These are phyloP conservation scores for Hedychridium roseum DNA, from an alignment of 2,888 invertebrate species.

Conservation along the genomic window DNA sequence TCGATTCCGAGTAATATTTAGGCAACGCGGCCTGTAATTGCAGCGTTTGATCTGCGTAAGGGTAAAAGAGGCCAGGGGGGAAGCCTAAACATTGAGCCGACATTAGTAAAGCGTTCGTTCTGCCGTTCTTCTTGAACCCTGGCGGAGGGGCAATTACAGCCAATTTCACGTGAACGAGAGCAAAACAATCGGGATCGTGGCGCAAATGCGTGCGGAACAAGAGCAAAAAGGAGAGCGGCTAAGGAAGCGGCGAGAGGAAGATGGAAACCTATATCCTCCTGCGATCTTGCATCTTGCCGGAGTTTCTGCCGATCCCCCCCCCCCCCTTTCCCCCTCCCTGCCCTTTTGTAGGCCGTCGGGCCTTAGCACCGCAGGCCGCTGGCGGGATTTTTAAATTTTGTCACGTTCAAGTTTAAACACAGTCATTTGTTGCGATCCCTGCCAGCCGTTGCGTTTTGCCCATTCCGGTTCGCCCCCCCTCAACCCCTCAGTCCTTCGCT, in stretches of 20 bases:
- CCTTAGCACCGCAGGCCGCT: slow-evolving; percentile 23
- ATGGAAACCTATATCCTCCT: slow-evolving; percentile 16
- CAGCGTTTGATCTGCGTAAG: not conserved
- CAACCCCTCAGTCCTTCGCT: slow-evolving; percentile 20
- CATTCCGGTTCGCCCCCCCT: slow-evolving; percentile 35
- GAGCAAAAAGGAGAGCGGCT: slow-evolving; percentile 8
- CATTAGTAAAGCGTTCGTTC: slow-evolving; percentile 17
- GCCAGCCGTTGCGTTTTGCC: slow-evolving; percentile 45
- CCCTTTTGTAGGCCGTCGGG: no score
- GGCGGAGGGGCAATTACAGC: slow-evolving; percentile 43
- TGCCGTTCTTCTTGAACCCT: slow-evolving; percentile 5
- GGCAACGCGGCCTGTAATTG: not conserved
- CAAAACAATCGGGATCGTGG: slow-evolving; percentile 40
- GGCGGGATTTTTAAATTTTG: slow-evolving; percentile 61
- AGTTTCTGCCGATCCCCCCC: slow-evolving; percentile 14
- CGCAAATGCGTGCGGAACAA: slow-evolving; percentile 25
- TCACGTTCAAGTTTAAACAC: slow-evolving; percentile 64
- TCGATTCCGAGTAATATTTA: not conserved
- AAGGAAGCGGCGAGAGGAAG: slow-evolving; percentile 22
- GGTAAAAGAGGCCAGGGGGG: not conserved
- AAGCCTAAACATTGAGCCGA: slow-evolving; percentile 14
- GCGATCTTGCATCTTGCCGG: no score
- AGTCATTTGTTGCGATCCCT: slow-evolving; percentile 58
- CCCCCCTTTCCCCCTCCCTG: slow-evolving; percentile 1
- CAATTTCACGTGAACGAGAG: slow-evolving; percentile 46